Evolutionary conservation across 2,113 vertebrate species (phyloP).

Genomic region (Lathamus discolor): DNA sequence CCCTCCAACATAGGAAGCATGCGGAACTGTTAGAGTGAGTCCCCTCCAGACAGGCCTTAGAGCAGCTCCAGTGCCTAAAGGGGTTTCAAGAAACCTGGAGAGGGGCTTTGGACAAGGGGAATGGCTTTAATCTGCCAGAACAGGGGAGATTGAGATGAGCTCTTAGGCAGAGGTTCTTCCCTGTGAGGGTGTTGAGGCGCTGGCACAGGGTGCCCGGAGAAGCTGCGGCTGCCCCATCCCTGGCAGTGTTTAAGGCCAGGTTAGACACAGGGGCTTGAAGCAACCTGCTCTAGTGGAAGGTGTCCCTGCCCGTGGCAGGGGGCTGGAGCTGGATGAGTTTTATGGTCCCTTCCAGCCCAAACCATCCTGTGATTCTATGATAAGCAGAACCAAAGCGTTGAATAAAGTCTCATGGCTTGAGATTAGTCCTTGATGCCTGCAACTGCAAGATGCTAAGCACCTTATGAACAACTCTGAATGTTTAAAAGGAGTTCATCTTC

Average conservation of each 20-base stretch:
- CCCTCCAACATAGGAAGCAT: neutral
- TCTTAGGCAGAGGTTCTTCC: neutral
- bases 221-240: too few relatives aligned
- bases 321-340: neutral
- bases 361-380: neutral
- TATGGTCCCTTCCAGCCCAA: neutral
- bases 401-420: neutral
- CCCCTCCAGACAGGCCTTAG: neutral
- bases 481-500: neutral
- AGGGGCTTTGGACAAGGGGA: neutral
- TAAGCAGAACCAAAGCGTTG: neutral
- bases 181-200: too few relatives aligned
- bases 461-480: accelerated
- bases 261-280: neutral
- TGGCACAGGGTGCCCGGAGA: too few relatives aligned
- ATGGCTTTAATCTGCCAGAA: neutral
- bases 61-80: neutral
- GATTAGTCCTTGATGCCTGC: neutral
- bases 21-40: neutral
- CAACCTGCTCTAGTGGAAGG: neutral
- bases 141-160: neutral
- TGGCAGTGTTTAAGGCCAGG: neutral
- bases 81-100: neutral
- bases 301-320: neutral
- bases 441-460: neutral